Percentiles rank a stretch among this genome's conserved stretches.
phyloP scores from a whole-genome alignment of 1,140 invertebrate genomes.

The Scylla paramamosain region DNA sequence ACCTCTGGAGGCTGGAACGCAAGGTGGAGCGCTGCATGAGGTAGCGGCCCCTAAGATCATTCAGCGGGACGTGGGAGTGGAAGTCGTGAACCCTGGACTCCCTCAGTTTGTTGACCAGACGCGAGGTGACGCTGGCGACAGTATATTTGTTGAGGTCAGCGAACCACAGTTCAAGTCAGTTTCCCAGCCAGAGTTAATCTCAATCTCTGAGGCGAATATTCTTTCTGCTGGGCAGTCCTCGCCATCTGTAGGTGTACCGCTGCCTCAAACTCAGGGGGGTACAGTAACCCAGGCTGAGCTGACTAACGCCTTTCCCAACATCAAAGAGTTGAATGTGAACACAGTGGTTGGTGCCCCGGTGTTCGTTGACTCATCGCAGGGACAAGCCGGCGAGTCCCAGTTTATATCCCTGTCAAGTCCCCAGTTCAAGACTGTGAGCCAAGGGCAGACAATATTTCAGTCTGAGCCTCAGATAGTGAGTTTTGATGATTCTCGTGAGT shows the following conservation, averaged over 20 bases:
- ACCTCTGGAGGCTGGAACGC: background rate
- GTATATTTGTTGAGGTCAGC: constrained; percentile 37
- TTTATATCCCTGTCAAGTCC: constrained; percentile 23
- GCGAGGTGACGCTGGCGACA: background rate
- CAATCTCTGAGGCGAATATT: background rate
- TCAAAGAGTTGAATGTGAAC: background rate
- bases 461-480: background rate
- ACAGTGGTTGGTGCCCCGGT: background rate
- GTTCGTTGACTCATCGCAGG: constrained; percentile 21
- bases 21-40: constrained; percentile 49
- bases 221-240: background rate
- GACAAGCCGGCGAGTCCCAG: constrained; percentile 9
- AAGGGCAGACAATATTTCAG: background rate
- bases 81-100: background rate
- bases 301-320: background rate
- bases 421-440: constrained; percentile 24
- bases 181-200: constrained; percentile 13
- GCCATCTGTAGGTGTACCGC: background rate
- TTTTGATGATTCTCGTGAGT: background rate
- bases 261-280: background rate
- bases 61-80: background rate
- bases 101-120: constrained; percentile 52
- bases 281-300: background rate
- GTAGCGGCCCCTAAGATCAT: constrained; percentile 18
- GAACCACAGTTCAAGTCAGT: constrained; percentile 32